These are phyloP conservation scores for Teleogryllus occipitalis DNA, from an alignment of 1,140 invertebrate genomes.

Conservation along the genomic window DNA sequence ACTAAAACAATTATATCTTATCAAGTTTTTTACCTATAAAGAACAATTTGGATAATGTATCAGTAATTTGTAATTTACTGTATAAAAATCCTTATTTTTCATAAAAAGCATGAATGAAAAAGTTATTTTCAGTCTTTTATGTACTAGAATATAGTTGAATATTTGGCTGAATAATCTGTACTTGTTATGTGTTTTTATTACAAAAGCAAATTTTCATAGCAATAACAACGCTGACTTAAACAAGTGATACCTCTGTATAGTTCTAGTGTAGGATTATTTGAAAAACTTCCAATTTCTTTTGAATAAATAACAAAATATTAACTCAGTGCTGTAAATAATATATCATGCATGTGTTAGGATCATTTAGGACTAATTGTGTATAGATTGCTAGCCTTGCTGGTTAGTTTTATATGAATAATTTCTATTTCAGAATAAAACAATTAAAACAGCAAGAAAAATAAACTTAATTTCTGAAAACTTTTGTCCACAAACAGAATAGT, in stretches of 20 bases:
- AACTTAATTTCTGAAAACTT: too few relatives aligned
- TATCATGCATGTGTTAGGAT: not conserved
- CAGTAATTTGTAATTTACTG: constrained; percentile 11
- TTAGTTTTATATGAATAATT: not conserved
- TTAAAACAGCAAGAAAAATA: not conserved
- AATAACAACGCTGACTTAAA: not conserved
- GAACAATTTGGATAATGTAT: not conserved
- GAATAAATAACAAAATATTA: not conserved
- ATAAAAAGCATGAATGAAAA: constrained; percentile 8
- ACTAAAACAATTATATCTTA: not conserved
- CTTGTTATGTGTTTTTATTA: not conserved
- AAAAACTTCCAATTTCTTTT: not conserved
- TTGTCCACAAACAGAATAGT: too few relatives aligned
- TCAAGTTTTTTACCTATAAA: not conserved
- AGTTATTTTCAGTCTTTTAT: not conserved
- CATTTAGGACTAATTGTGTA: not conserved
- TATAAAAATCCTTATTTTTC: constrained; percentile 13
- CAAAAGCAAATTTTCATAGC: not conserved
- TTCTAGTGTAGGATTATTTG: not conserved
- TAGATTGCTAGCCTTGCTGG: not conserved
- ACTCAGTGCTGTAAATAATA: not conserved
- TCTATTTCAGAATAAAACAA: not conserved
- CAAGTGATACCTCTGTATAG: not conserved
- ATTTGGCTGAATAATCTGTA: not conserved
- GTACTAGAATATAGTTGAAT: not conserved